Conservation (phyloP, 2,797 vertebrate genomes). For the Peromyscus melanophrys region DNA sequence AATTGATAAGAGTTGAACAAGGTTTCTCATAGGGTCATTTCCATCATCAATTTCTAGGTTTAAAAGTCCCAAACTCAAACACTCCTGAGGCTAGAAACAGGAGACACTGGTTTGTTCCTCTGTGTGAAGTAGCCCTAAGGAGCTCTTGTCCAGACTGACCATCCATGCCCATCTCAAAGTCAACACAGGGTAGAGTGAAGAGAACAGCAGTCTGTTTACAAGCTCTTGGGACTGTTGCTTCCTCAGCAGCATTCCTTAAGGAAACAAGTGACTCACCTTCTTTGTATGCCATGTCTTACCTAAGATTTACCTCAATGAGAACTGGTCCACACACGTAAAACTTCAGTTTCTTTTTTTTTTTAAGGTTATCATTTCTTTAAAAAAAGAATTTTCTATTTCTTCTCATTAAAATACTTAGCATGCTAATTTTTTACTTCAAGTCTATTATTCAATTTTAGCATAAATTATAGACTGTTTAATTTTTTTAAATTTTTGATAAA, state of each 20-base stretch:
- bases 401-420: neutral
- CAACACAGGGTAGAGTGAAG: neutral
- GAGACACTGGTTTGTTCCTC: neutral
- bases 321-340: neutral
- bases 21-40: neutral
- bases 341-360: neutral
- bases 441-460: neutral
- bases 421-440: neutral
- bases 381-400: neutral
- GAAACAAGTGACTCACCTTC: neutral
- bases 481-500: neutral
- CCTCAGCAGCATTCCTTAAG: neutral
- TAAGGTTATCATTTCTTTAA: neutral
- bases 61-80: neutral
- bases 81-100: neutral
- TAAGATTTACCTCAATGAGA: neutral
- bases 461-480: neutral
- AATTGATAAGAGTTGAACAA: neutral
- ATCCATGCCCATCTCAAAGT: neutral
- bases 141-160: neutral
- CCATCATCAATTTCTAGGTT: slow-evolving; percentile 1
- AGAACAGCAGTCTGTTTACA: slow-evolving; percentile 5
- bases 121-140: neutral
- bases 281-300: neutral
- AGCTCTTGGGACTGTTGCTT: neutral